Base-by-base conservation (phyloP, 1,140 invertebrate species). In the Cherax quadricarinatus region DNA sequence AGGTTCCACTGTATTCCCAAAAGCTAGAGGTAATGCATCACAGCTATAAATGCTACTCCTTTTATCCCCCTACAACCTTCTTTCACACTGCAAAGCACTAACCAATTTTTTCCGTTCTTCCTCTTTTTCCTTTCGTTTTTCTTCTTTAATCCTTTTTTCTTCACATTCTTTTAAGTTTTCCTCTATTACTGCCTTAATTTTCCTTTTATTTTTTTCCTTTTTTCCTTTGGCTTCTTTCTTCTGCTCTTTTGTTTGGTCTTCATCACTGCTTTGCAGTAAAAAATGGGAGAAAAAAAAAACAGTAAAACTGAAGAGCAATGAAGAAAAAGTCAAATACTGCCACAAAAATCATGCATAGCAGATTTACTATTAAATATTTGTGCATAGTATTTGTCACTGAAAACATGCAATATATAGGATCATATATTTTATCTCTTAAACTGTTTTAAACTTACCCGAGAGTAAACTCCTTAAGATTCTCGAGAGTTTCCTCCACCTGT, bases 91-190 rank as follows among this genome's bases (percentile, higher is more conserved):
- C n/a, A 9, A 30, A 30, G 7, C 6, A 75, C 70, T 30, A 24
- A 75, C 70, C 70, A 10, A 6, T 75, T 75, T 75, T 21, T 30
- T 86, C 84, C 30, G n/a, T 48, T 86, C 84, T 24, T 86, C 66
- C 24, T 86, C 84, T 41, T 86, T 60, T 49, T 75, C 62, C n/a
- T 51, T 86, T 70, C 66, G 24, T 49, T 51, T 75, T 49, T 73
- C 84, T 73, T 75, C 84, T 75, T 73, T 60, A 16, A 24, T 49
- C 41, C 73, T 75, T 30, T 86, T 53, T 53, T 86, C 70, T 12
- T 75, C 84, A 21, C 51, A 6, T 49, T 51, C 30, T 66, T 53
- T 75, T 21, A 24, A 21, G 49, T 73, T n/a, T 53, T 86, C 84
- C 86, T 62, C 78, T 88, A 10, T 5, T 2, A 24, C n/a, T 5